These are phyloP conservation scores for Tetraneura akinire DNA, from an alignment of 1,140 invertebrate genomes.

Conservation along the genomic window DNA sequence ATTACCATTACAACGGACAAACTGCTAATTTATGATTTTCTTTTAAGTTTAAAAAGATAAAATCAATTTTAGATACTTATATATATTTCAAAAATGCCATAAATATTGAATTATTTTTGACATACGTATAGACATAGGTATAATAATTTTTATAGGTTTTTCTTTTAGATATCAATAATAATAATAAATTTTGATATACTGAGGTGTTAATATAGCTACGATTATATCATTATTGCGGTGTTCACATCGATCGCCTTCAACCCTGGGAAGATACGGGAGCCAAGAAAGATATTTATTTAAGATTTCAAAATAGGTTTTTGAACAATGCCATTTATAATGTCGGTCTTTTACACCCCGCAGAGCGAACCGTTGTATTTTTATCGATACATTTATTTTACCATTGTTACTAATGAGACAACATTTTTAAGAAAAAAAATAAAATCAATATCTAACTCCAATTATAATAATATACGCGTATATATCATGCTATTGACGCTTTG, in stretches of 20 bases:
- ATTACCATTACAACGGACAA: no score
- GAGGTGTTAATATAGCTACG: not conserved
- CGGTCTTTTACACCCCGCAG: not conserved
- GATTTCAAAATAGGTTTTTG: slow-evolving; percentile 16
- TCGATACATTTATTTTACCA: slow-evolving; percentile 9
- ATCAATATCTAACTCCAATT: slow-evolving; percentile 5
- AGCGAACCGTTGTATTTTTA: not conserved
- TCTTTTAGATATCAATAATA: not conserved
- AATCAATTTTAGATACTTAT: not conserved
- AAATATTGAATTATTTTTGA: not conserved
- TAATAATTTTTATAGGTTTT: not conserved
- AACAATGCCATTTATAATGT: slow-evolving; percentile 3
- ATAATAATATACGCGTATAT: no score
- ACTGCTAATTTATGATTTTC: no score
- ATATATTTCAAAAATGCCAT: not conserved
- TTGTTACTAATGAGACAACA: not conserved
- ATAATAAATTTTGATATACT: not conserved
- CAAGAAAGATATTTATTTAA: slow-evolving; percentile 39
- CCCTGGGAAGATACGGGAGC: not conserved
- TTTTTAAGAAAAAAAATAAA: not conserved
- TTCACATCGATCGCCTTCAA: not conserved
- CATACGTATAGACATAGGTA: no score
- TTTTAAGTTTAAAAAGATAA: not conserved
- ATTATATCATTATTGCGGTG: not conserved
- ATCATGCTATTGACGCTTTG: no score